A percentile compares a stretch with the other conserved stretches of the same genome.
Conservation (phyloP, 2,888 invertebrate genomes). For the Acleris sparsana region DNA sequence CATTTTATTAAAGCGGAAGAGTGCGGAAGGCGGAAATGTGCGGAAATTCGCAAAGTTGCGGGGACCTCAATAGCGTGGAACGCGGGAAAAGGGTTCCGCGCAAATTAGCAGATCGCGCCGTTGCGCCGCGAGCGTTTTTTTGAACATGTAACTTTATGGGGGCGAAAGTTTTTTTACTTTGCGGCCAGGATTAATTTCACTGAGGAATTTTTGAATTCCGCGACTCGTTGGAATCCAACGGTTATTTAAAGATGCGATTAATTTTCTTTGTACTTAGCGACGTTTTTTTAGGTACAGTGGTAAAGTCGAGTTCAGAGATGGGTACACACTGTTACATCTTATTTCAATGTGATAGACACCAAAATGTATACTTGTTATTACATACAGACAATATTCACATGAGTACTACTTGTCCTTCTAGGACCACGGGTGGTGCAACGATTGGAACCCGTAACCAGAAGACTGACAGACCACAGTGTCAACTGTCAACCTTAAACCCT, state of each 20-base stretch:
- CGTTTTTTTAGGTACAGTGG: too few relatives aligned
- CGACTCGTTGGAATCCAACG: neutral
- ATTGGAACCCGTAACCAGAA: too few relatives aligned
- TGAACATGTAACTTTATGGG: slow-evolving; percentile 22
- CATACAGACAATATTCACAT: too few relatives aligned
- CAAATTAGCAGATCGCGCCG: slow-evolving; percentile 35
- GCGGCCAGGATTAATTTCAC: slow-evolving; percentile 15
- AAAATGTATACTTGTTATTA: too few relatives aligned
- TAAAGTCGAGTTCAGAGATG: too few relatives aligned
- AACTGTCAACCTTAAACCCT: too few relatives aligned
- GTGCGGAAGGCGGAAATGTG: slow-evolving; percentile 26
- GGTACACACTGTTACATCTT: too few relatives aligned
- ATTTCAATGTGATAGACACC: too few relatives aligned
- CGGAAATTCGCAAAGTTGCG: slow-evolving; percentile 35
- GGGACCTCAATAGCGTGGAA: slow-evolving; percentile 35
- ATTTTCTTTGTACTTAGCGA: too few relatives aligned
- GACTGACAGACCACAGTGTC: too few relatives aligned
- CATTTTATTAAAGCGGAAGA: slow-evolving; percentile 34
- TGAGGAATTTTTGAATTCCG: slow-evolving; percentile 5
- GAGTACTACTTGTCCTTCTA: too few relatives aligned
- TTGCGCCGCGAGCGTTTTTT: slow-evolving; percentile 26
- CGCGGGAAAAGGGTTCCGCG: slow-evolving; percentile 28
- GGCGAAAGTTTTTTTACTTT: slow-evolving; percentile 23
- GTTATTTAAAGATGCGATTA: neutral
- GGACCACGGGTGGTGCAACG: too few relatives aligned